Evolutionary conservation across 2,888 invertebrate species (phyloP).

Genomic region (Sturmia bella): DNA sequence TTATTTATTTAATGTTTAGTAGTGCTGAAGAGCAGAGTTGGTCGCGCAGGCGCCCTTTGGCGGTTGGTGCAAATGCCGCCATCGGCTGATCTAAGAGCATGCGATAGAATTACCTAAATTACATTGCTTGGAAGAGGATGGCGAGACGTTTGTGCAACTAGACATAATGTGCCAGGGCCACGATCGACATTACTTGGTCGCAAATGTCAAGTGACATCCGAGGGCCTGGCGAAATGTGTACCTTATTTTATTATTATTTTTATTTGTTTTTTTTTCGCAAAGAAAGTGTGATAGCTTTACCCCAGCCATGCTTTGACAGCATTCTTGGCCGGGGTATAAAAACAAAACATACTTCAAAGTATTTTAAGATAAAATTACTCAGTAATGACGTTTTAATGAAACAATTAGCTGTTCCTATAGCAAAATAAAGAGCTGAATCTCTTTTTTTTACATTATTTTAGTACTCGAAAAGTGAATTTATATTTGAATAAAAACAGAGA

Average conservation of each 20-base stretch:
- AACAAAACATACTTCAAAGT: slow-evolving; percentile 34
- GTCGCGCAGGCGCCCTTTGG: slow-evolving; percentile 76
- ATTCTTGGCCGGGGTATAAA: slow-evolving; percentile 10
- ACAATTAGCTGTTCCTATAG: slow-evolving; percentile 45
- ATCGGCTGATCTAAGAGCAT: slow-evolving; percentile 9
- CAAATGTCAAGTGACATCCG: too few species aligned
- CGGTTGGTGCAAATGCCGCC: slow-evolving; percentile 17
- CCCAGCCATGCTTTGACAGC: slow-evolving; percentile 33
- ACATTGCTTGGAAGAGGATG: not conserved
- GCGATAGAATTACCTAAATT: slow-evolving; percentile 25
- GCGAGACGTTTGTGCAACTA: too few species aligned
- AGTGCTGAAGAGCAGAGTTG: slow-evolving; percentile 89
- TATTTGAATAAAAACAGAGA: slow-evolving; percentile 1
- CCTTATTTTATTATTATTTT: slow-evolving; percentile 52
- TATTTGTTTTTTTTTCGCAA: slow-evolving; percentile 29
- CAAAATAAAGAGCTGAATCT: slow-evolving; percentile 8
- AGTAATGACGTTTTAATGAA: slow-evolving; percentile 21
- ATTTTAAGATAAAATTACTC: slow-evolving; percentile 34
- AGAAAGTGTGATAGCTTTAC: slow-evolving; percentile 64
- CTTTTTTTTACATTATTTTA: not conserved
- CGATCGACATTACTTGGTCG: too few species aligned
- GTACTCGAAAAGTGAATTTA: slow-evolving; percentile 4
- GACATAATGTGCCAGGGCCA: slow-evolving; percentile 19
- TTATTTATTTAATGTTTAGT: slow-evolving; percentile 90
- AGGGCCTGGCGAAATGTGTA: too few species aligned